Conservation (phyloP, 2,888 invertebrate species). For the Chirona hameri region DNA sequence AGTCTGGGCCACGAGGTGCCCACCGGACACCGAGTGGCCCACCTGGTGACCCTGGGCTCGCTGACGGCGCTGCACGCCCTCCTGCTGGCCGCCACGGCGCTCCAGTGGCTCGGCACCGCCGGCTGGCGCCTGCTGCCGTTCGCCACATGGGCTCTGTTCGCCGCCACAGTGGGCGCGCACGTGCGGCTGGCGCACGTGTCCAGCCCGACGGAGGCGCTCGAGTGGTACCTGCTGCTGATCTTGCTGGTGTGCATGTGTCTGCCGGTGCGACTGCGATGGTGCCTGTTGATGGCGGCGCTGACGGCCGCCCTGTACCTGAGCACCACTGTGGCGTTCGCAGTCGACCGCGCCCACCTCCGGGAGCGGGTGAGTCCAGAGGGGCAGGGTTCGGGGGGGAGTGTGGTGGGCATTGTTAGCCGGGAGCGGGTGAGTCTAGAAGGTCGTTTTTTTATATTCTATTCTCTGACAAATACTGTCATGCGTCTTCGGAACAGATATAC, state of each 20-base stretch:
- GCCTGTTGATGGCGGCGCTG: constrained; percentile 40
- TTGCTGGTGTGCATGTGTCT: constrained; percentile 69
- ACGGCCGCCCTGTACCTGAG: constrained; percentile 38
- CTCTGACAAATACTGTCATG: too few relatives aligned
- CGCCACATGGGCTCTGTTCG: constrained; percentile 61
- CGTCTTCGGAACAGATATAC: too few relatives aligned
- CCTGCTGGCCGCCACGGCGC: not conserved
- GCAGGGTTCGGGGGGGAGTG: too few relatives aligned
- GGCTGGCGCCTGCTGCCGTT: constrained; percentile 55
- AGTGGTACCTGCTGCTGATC: constrained; percentile 66
- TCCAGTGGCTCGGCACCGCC: constrained; percentile 27
- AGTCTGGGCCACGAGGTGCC: constrained; percentile 46
- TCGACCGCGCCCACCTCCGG: not conserved
- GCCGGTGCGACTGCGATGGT: constrained; percentile 59
- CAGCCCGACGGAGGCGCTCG: constrained; percentile 58
- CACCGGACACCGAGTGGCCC: constrained; percentile 43
- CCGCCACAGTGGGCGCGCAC: constrained; percentile 59
- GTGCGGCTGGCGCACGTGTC: constrained; percentile 51
- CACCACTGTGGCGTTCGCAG: constrained; percentile 31
- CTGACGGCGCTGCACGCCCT: not conserved
- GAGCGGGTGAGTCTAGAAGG: too few relatives aligned
- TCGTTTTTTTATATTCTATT: too few relatives aligned
- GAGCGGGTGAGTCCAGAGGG: not conserved
- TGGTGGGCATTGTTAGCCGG: too few relatives aligned
- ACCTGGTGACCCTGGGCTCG: not conserved